Conservation (phyloP, 2,113 vertebrate genomes). For the Cyphomyrus discorhynchus region DNA sequence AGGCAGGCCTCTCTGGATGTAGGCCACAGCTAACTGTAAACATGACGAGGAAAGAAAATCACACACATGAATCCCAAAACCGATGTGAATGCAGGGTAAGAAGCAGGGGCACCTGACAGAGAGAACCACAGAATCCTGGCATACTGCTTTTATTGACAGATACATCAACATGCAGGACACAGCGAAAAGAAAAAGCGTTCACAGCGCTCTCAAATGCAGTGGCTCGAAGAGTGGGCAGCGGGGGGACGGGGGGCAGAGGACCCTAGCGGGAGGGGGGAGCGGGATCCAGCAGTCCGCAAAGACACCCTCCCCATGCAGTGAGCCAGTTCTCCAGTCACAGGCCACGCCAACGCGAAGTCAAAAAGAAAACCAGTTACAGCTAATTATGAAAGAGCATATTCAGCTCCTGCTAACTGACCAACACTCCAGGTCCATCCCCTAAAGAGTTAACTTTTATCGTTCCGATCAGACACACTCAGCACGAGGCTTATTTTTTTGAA, state of each 20-base stretch:
- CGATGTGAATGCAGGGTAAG: background rate
- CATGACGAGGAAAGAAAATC: background rate
- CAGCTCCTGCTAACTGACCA: background rate
- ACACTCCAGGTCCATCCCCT: background rate
- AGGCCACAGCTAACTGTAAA: background rate
- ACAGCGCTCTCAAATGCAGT: background rate
- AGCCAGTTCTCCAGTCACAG: background rate
- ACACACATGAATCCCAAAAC: background rate
- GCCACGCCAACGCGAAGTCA: background rate
- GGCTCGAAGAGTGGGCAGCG: background rate
- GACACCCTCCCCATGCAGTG: background rate
- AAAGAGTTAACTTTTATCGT: background rate
- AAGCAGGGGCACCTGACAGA: background rate
- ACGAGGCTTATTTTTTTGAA: background rate
- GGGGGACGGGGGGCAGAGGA: background rate
- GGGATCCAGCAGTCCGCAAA: background rate
- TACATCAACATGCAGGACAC: conserved; percentile 55
- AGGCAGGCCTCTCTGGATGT: background rate
- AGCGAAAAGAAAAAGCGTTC: conserved; percentile 23
- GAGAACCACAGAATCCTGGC: background rate
- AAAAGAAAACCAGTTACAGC: background rate
- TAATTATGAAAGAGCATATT: background rate
- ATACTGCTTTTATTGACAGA: conserved; percentile 28
- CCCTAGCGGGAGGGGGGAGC: background rate
- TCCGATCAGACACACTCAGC: background rate